Percentiles rank a stretch among this genome's conserved stretches.
Conservation (phyloP, 2,113 vertebrate genomes). For the Carassius carassius region DNA sequence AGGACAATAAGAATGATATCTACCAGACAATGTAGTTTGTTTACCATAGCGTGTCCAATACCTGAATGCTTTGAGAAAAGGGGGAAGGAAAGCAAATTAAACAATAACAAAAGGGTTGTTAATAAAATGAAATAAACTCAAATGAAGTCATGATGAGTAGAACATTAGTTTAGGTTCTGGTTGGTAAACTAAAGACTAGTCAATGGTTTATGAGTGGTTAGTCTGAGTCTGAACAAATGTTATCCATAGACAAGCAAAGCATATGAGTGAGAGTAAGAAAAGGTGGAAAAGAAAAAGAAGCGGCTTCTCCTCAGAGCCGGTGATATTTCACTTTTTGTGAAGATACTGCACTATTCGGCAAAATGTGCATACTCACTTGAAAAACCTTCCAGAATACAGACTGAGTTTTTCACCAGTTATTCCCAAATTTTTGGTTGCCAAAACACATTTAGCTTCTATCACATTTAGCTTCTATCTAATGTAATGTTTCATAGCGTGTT, state of each 20-base stretch:
- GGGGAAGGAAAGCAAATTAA: constrained; percentile 89
- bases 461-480: not conserved
- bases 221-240: constrained; percentile 82
- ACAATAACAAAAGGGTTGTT: constrained; percentile 88
- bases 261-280: constrained; percentile 39
- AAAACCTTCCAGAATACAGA: not conserved
- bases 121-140: constrained; percentile 84
- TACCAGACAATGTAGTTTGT: constrained; percentile 99
- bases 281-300: constrained; percentile 20
- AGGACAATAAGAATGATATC: constrained; percentile 95
- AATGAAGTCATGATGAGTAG: constrained; percentile 80
- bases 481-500: not conserved
- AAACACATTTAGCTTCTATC: not conserved
- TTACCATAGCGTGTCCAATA: constrained; percentile 94
- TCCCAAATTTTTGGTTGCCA: not conserved
- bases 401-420: not conserved
- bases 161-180: constrained; percentile 73
- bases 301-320: not conserved
- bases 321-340: not conserved
- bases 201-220: constrained; percentile 84
- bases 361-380: constrained; percentile 33
- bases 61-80: constrained; percentile 94
- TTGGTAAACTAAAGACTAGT: constrained; percentile 84
- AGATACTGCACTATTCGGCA: not conserved
- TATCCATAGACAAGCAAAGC: constrained; percentile 41